Evolutionary conservation across 2,888 invertebrate species (phyloP).

Genomic region (Oxystoma pomonae): DNA sequence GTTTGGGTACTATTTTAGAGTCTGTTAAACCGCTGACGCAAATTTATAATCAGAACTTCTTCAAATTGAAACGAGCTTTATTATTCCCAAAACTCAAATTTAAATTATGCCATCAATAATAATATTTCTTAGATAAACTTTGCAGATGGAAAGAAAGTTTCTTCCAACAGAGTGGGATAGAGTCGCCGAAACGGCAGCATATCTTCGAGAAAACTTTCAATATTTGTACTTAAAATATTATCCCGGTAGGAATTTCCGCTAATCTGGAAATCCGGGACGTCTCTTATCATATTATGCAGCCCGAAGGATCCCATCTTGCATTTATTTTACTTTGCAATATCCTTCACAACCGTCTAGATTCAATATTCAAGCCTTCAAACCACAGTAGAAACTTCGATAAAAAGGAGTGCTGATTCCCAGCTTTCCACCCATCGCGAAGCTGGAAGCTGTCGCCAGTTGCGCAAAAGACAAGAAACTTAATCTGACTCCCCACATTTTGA

Average conservation of each 20-base stretch:
- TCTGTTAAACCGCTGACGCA: no score
- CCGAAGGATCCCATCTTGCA: neutral
- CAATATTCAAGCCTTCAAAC: neutral
- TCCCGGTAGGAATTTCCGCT: neutral
- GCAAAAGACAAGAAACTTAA: no score
- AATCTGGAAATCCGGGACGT: neutral
- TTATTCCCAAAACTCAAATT: neutral
- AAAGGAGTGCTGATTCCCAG: no score
- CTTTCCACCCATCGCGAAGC: no score
- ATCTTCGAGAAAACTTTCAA: conserved; percentile 4
- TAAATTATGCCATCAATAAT: neutral
- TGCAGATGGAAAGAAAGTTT: neutral
- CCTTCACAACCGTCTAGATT: neutral
- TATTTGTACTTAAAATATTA: conserved; percentile 4
- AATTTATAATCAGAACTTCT: no score
- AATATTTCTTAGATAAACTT: neutral
- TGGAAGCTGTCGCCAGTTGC: no score
- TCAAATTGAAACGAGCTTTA: no score
- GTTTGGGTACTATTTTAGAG: no score
- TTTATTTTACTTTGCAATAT: neutral
- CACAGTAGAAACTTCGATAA: no score
- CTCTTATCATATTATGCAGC: conserved; percentile 10
- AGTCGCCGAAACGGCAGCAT: neutral
- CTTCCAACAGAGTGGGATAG: neutral
- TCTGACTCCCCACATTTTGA: no score